These are phyloP conservation scores for Gymnocheta viridis DNA, from an alignment of 2,888 invertebrate genomes.

Conservation along the genomic window DNA sequence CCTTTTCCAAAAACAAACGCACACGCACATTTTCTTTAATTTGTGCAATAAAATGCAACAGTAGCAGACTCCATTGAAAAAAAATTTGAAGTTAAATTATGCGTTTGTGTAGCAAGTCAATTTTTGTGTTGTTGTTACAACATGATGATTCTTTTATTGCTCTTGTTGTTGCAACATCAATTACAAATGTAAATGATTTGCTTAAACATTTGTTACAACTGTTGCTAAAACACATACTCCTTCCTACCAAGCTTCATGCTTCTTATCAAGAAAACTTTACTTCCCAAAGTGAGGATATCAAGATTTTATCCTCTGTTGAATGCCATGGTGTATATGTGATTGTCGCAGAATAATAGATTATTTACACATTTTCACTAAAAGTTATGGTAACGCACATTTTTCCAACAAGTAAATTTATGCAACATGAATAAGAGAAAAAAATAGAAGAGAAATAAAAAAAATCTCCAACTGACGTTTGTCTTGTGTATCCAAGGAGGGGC, in stretches of 20 bases:
- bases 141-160: slow-evolving; percentile 44
- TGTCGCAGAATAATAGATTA: slow-evolving; percentile 50
- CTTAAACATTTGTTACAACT: slow-evolving; percentile 68
- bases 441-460: neutral
- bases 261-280: slow-evolving; percentile 7
- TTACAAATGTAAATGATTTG: slow-evolving; percentile 69
- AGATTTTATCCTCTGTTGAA: neutral
- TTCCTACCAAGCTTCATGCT: neutral
- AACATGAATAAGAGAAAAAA: neutral
- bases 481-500: neutral
- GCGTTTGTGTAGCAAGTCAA: slow-evolving; percentile 63
- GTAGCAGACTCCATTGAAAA: slow-evolving; percentile 23
- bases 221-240: slow-evolving; percentile 49
- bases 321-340: neutral
- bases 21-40: slow-evolving; percentile 45
- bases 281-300: slow-evolving; percentile 14
- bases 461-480: slow-evolving; percentile 34
- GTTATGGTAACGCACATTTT: slow-evolving; percentile 65
- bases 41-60: slow-evolving; percentile 35
- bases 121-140: slow-evolving; percentile 41
- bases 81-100: slow-evolving; percentile 53
- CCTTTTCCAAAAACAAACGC: slow-evolving; percentile 73
- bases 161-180: slow-evolving; percentile 58
- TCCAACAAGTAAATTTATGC: slow-evolving; percentile 25
- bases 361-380: slow-evolving; percentile 68